Evolutionary conservation across 2,113 vertebrate genomes (phyloP).

Genomic region (Aramus guarauna): DNA sequence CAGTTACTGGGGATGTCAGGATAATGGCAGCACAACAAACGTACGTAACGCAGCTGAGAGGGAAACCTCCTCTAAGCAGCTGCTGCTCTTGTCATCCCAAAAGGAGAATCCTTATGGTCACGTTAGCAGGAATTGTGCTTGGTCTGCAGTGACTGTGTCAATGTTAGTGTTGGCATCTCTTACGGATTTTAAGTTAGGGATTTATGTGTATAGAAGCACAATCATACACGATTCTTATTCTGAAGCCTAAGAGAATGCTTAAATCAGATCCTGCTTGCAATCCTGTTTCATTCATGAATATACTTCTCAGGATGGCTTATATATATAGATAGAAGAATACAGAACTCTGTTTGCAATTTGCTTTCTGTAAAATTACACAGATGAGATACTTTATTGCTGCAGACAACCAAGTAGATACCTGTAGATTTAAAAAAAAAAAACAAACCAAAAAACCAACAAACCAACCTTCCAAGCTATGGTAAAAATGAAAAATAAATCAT

Average conservation of each 20-base stretch:
- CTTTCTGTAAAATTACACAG: slow-evolving; percentile 15
- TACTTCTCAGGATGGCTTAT: background rate
- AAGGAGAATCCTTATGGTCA: background rate
- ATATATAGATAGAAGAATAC: background rate
- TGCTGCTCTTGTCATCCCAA: background rate
- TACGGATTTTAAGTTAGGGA: background rate
- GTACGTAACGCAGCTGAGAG: background rate
- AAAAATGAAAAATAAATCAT: background rate
- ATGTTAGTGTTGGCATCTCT: background rate
- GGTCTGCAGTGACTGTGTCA: background rate
- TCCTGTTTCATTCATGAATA: background rate
- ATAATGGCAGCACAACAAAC: background rate
- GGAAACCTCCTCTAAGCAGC: background rate
- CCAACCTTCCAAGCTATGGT: background rate
- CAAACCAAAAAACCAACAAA: background rate
- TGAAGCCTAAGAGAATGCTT: background rate
- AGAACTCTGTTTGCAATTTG: background rate
- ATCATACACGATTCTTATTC: background rate
- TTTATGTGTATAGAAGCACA: background rate
- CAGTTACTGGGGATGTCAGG: background rate
- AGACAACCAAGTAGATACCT: background rate
- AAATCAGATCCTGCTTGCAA: background rate
- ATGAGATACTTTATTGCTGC: slow-evolving; percentile 3
- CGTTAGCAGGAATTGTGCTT: background rate
- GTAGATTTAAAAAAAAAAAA: background rate